phyloP scores from a whole-genome alignment of 2,888 invertebrate species.

The Drosophila cracens region DNA sequence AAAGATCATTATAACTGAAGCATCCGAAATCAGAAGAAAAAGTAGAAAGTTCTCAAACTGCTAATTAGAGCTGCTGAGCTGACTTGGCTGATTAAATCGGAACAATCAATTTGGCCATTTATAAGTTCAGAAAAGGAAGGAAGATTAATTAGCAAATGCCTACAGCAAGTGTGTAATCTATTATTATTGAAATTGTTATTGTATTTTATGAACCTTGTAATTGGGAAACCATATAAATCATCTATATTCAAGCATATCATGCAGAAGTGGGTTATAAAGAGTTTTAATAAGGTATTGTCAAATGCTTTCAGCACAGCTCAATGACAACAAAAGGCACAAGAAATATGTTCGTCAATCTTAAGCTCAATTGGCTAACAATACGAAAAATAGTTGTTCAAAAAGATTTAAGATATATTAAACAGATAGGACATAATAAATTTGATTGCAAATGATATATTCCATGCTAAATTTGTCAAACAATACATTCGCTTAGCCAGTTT shows the following conservation, averaged over 20 bases:
- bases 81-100: not conserved
- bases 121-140: accelerated
- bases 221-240: not conserved
- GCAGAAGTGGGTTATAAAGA: not conserved
- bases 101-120: not conserved
- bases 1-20: not conserved
- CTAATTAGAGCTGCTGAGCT: accelerated
- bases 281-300: not conserved
- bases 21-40: not conserved
- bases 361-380: not conserved
- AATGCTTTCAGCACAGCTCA: not conserved
- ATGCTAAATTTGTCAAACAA: not conserved
- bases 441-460: not conserved
- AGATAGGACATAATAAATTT: not conserved
- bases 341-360: not conserved
- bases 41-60: no score
- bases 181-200: not conserved
- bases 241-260: not conserved
- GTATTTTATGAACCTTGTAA: not conserved
- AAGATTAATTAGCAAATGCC: not conserved
- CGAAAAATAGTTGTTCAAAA: not conserved
- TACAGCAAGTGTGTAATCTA: not conserved
- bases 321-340: no score
- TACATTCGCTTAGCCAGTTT: not conserved
- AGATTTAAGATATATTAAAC: not conserved